phyloP scores from a whole-genome alignment of 2,797 vertebrate genomes.

The Sebastes steindachneri region DNA sequence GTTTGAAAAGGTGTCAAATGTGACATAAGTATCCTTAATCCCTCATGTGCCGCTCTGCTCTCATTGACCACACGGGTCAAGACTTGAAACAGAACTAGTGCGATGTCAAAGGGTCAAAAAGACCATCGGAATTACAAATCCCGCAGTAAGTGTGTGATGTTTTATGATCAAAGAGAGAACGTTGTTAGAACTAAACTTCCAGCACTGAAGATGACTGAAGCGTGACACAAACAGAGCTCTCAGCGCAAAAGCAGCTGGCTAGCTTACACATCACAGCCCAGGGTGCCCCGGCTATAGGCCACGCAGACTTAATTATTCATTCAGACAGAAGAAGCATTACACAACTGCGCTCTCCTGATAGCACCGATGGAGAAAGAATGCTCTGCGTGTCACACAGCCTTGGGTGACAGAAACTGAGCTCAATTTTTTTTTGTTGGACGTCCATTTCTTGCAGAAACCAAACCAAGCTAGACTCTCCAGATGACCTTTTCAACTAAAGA shows the following conservation, averaged over 20 bases:
- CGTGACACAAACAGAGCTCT: slow-evolving; percentile 44
- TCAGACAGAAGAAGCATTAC: slow-evolving; percentile 63
- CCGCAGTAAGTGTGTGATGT: slow-evolving; percentile 11
- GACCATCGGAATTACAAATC: slow-evolving; percentile 37
- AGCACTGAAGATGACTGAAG: slow-evolving; percentile 27
- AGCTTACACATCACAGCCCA: slow-evolving; percentile 41
- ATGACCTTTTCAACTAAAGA: slow-evolving; percentile 57
- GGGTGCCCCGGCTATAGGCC: slow-evolving; percentile 33
- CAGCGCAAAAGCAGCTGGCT: slow-evolving; percentile 43
- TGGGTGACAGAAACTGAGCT: slow-evolving; percentile 34
- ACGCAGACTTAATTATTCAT: slow-evolving; percentile 60
- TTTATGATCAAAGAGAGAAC: slow-evolving; percentile 41
- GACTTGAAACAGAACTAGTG: slow-evolving; percentile 22
- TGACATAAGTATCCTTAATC: slow-evolving; percentile 24
- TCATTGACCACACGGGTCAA: slow-evolving; percentile 9
- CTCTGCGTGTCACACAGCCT: slow-evolving; percentile 21
- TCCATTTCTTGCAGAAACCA: slow-evolving; percentile 21
- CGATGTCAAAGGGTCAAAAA: slow-evolving; percentile 27
- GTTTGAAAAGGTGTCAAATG: slow-evolving; percentile 22
- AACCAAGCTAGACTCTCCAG: slow-evolving; percentile 10
- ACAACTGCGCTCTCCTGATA: slow-evolving; percentile 45
- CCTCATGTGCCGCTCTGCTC: background rate
- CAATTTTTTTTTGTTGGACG: background rate
- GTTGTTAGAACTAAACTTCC: slow-evolving; percentile 2
- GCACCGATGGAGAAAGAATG: background rate